phyloP scores from a whole-genome alignment of 2,113 vertebrate genomes.

The Melospiza melodia region DNA sequence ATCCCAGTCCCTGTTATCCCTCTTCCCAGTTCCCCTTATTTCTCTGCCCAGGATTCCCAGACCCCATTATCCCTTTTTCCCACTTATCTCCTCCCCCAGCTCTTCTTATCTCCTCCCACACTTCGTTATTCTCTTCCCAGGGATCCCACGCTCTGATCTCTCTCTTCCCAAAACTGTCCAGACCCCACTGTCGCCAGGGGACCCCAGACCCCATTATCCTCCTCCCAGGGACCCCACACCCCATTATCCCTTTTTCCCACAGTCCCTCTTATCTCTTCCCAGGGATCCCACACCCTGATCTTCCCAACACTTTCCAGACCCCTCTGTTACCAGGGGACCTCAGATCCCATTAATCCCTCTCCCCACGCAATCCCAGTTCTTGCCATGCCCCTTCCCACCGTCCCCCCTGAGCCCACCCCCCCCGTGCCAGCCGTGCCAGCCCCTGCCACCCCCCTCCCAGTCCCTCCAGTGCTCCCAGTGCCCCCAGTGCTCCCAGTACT shows the following conservation, averaged over 20 bases:
- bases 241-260: too few relatives aligned
- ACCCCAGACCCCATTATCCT: neutral
- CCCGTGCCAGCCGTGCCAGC: neutral
- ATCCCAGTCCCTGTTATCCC: too few relatives aligned
- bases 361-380: neutral
- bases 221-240: neutral
- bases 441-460: neutral
- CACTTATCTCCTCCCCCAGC: neutral
- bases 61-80: neutral
- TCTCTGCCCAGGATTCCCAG: neutral
- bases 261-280: too few relatives aligned
- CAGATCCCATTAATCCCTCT: neutral
- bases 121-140: neutral
- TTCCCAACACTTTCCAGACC: too few relatives aligned
- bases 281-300: too few relatives aligned
- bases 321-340: too few relatives aligned
- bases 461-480: too few relatives aligned
- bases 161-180: neutral
- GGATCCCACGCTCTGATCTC: rapidly evolving
- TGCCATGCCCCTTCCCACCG: neutral
- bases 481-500: too few relatives aligned
- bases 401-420: neutral
- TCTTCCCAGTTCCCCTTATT: neutral
- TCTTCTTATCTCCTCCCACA: too few relatives aligned
- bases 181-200: neutral